Conservation (phyloP, 2,113 vertebrate genomes). For the Neodontobutis hainanensis region DNA sequence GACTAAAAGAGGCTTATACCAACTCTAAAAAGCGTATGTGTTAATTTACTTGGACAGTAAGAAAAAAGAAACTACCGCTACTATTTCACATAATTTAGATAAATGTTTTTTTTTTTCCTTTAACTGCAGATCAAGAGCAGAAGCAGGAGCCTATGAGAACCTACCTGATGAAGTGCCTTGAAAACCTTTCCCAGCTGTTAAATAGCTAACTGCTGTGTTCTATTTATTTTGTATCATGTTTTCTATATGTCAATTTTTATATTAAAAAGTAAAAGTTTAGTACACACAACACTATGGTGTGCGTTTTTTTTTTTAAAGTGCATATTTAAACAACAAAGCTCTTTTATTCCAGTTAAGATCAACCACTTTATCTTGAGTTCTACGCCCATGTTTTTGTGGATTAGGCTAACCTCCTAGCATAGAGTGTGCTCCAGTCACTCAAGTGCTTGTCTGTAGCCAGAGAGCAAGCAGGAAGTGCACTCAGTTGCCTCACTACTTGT, state of each 20-base stretch:
- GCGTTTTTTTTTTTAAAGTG: background rate
- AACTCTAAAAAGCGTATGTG: slow-evolving; percentile 82
- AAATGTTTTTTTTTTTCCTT: background rate
- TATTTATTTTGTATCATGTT: slow-evolving; percentile 41
- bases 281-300: background rate
- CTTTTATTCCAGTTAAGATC: no score
- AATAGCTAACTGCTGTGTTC: slow-evolving; percentile 66
- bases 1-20: slow-evolving; percentile 85
- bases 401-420: slow-evolving; percentile 31
- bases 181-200: slow-evolving; percentile 85
- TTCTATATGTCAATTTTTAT: slow-evolving; percentile 7
- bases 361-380: no score
- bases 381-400: slow-evolving; percentile 41
- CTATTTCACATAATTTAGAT: background rate
- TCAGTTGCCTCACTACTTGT: slow-evolving; percentile 55
- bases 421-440: slow-evolving; percentile 41
- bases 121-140: slow-evolving; percentile 73
- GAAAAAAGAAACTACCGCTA: background rate
- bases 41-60: slow-evolving; percentile 35
- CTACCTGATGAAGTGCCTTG: slow-evolving; percentile 90
- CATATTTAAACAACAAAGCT: background rate
- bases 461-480: slow-evolving; percentile 74
- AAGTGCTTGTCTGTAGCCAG: slow-evolving; percentile 46
- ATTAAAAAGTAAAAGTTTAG: slow-evolving; percentile 47
- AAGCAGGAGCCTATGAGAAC: slow-evolving; percentile 72